Base-by-base conservation (phyloP, 1,140 invertebrate genomes). In the Cydia fagiglandana region DNA sequence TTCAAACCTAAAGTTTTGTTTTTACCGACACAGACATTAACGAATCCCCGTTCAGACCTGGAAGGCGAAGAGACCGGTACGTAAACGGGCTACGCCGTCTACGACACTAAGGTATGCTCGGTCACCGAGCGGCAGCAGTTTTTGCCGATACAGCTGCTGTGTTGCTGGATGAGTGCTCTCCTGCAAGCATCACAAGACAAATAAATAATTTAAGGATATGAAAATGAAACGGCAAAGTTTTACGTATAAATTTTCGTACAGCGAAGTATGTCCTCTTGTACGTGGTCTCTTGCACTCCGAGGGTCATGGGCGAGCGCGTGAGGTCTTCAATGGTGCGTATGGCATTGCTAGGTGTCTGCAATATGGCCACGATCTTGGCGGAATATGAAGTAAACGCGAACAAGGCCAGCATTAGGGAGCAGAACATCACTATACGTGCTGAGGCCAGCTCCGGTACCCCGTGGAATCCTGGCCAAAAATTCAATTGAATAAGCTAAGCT, bases 301-400 rank as follows among this genome's bases (percentile, higher is more conserved):
- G 85, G 28, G 87, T 86, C 77, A 95, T 87, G 0, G 94, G 93
- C 0, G 94, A 94, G 68, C 92, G 86, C 0, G 92, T 85, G 6
- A 95, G 88, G 84, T 95, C 94, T 7, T 83, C 87, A 61, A 95
- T 84, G 24, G 93, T 94, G 20, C 83, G 88, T 34, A 95, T 89
- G 10, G 94, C 91, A 76, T 92, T 84, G 76, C 94, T 94, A 0
- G 94, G 94, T 64, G 94, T 93, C 81, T 95, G 94, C 73, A 95
- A 85, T 64, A 95, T 89, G 3, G 94, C 94, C 53, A 95, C 94
- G 76, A 95, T 94, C 84, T 94, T 94, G 0, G 94, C 94, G 4
- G 94, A 94, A 84, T 95, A 95, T 2, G 94, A 94, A 3, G 94
- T 95, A 77, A 94, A 95, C 1, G 94, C 79, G 81, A 95, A 95